Conservation (phyloP, 1,140 invertebrate genomes). For the Prorops nasuta region DNA sequence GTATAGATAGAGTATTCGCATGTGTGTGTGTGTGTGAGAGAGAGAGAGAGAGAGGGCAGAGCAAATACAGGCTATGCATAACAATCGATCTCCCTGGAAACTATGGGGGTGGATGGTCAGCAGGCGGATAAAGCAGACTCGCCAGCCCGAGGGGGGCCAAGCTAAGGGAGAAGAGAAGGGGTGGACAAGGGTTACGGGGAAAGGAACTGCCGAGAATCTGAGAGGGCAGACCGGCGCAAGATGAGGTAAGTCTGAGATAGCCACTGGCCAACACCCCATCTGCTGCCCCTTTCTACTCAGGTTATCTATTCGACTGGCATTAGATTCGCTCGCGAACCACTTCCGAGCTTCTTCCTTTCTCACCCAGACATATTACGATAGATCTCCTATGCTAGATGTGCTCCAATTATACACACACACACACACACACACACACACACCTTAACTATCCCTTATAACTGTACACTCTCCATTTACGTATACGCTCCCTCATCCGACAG, state of each 20-base stretch:
- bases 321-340: slow-evolving; percentile 21
- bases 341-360: not conserved
- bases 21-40: no score
- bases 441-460: no score
- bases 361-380: not conserved
- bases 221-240: slow-evolving; percentile 33
- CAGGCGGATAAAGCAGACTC: slow-evolving; percentile 33
- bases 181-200: slow-evolving; percentile 13
- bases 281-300: slow-evolving; percentile 37
- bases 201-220: not conserved
- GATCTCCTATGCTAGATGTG: no score
- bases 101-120: slow-evolving; percentile 52
- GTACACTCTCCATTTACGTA: no score
- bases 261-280: slow-evolving; percentile 48
- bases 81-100: slow-evolving; percentile 58
- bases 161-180: slow-evolving; percentile 17
- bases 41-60: slow-evolving; percentile 21
- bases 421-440: no score
- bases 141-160: slow-evolving; percentile 21
- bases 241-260: slow-evolving; percentile 45
- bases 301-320: slow-evolving; percentile 31
- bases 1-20: no score
- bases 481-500: no score
- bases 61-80: slow-evolving; percentile 59
- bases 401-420: no score